Base-by-base conservation (phyloP, 1,140 invertebrate genomes). In the Bombus waltoni region DNA sequence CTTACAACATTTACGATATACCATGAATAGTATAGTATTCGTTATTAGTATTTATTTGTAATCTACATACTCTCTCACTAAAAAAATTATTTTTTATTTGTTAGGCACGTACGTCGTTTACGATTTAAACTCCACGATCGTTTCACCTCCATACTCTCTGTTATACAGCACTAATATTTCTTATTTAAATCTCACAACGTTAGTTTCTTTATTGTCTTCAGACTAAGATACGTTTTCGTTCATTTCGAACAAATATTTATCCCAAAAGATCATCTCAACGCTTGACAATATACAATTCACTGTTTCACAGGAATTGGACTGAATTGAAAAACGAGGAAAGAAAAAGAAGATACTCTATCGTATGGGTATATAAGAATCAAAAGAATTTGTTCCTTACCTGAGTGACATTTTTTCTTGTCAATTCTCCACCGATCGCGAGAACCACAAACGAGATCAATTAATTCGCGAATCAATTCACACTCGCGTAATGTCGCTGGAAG, bases 371-470 rank as follows among this genome's bases (percentile, higher is more conserved):
- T 25, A 38, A 15, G n/a, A 38, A 28, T 0, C 1, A 25, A 73
- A 57, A 44, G 28, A 25, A 22, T 53, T 8, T 68, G 35, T 10
- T 53, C 10, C 77, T 80, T 80, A 85, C 83, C 77, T 72, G 53
- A 38, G 13, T 68, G 44, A 53, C 83, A 85, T 85, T 47, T 62
- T 35, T 80, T 47, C 38, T 6, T 9, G 22, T 78, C 13, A 40
- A 35, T 22, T 70, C 22, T 18, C 28, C 38, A 71, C 15, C 25
- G 32, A 22, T 28, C 22, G n/a, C 35, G 32, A 62, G 22, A 44
- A 42, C 42, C 72, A 85, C 83, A 73, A 68, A 42, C 72, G 66
- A 71, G n/a, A 44, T 47, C 35, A 47, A 71, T 72, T 32, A 66
- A 79, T 47, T 9, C 1, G 10, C n/a, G n/a, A 35, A 53, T 78